A percentile compares a stretch with the other conserved stretches of the same genome.
phyloP scores from a whole-genome alignment of 2,797 vertebrate genomes.

The Sphenopsis melanotis region DNA sequence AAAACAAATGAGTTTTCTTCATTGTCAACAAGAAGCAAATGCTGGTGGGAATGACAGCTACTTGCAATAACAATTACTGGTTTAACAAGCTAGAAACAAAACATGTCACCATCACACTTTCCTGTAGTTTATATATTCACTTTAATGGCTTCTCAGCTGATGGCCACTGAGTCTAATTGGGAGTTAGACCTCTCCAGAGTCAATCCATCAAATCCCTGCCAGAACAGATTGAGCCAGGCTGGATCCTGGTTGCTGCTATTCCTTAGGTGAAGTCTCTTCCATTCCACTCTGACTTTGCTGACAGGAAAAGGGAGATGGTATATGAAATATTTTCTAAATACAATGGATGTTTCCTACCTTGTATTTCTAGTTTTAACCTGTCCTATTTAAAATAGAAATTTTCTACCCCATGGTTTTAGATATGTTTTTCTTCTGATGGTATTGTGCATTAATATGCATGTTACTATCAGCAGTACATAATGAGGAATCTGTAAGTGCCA shows the following conservation, averaged over 20 bases:
- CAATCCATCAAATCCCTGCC: not conserved
- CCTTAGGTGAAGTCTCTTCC: not conserved
- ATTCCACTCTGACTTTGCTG: not conserved
- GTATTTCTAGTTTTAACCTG: not conserved
- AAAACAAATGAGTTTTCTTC: slow-evolving; percentile 51
- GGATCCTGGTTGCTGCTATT: not conserved
- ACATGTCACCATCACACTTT: not conserved
- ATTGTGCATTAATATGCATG: not conserved
- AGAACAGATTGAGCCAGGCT: not conserved
- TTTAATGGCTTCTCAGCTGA: slow-evolving; percentile 2
- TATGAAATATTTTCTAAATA: not conserved
- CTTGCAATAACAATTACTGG: slow-evolving; percentile 50
- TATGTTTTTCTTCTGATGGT: not conserved
- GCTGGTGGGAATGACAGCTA: slow-evolving; percentile 41
- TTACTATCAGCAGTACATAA: not conserved
- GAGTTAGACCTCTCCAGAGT: not conserved
- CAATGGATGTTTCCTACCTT: not conserved
- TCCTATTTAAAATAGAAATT: not conserved
- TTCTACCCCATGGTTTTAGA: not conserved
- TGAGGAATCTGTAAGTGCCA: not conserved
- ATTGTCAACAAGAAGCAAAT: slow-evolving; percentile 42
- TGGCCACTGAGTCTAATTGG: not conserved
- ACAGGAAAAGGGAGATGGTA: not conserved
- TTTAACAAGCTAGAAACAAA: slow-evolving; percentile 61
- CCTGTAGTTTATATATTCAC: not conserved